Base-by-base conservation (phyloP, 2,888 invertebrate species). In the Amphimallon solstitiale region DNA sequence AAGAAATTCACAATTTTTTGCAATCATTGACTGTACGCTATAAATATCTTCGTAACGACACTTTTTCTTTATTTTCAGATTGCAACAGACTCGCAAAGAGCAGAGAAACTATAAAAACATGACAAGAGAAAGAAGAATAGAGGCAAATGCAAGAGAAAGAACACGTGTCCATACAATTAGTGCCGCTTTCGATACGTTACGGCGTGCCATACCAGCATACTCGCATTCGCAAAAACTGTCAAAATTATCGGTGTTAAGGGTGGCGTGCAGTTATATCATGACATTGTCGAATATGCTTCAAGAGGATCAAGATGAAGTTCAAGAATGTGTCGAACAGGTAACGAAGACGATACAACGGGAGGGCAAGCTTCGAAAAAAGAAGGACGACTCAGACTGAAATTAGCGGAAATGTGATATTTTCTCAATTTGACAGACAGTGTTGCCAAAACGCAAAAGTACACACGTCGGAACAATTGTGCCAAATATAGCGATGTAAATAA, bases 81-180 rank as follows among this genome's bases (percentile, higher is more conserved):
- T 67, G 40, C 67, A 63, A 64, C 64, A 65, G n/a, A 75, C 77
- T 14, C 79, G 83, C 63, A 84, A 88, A 62, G 90, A 92, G 70
- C 93, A 94, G 77, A 86, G 94, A 70, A 96, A 96, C 80, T 97
- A 97, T 83, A 97, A 97, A 79, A 97, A 95, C 80, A 96, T 97
- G 95, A 97, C 94, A 0, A 86, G 95, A 15, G 96, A 96, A 79
- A 84, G 97, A 72, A 86, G 97, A 71, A 94, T 97, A 77, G 97
- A 97, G 80, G 97, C 97, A 0, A 97, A 97, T 78, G 97, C 97
- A 0, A 85, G 97, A 3, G 97, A 97, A 79, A 84, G 97, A 66
- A 95, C 96, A 4, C 85, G 97, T 59, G 97, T 97, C 0, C 97
- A 97, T 81, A 97, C 97, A 0, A 97, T 97, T 72, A 95, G 95